phyloP scores from a whole-genome alignment of 2,113 vertebrate genomes.

The Pygoscelis antarcticus region DNA sequence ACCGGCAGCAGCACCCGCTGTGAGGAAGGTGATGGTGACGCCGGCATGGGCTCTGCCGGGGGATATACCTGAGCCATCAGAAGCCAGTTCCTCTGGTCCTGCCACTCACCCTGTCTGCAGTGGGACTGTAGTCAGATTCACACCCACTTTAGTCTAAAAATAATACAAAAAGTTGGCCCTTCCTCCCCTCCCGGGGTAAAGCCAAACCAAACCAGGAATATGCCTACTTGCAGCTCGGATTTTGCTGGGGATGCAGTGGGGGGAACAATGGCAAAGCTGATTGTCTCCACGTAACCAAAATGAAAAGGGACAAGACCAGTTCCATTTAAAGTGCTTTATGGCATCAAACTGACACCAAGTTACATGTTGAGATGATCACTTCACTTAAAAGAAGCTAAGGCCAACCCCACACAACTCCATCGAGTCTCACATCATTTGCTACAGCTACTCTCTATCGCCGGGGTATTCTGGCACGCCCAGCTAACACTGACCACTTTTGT shows the following conservation, averaged over 20 bases:
- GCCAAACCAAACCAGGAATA: not conserved
- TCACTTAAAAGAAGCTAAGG: not conserved
- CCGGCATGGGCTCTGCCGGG: not conserved
- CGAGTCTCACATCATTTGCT: not conserved
- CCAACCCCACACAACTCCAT: not conserved
- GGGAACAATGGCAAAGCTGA: constrained; percentile 9
- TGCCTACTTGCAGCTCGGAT: not conserved
- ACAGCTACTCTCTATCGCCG: not conserved
- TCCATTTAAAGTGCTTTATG: constrained; percentile 68
- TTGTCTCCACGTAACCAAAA: constrained; percentile 39
- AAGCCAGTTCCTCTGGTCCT: not conserved
- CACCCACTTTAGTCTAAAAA: not conserved
- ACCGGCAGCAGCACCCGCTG: not conserved
- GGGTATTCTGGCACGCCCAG: not conserved
- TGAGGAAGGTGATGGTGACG: not conserved
- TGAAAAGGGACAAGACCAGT: not conserved
- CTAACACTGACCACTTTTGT: not conserved
- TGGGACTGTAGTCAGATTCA: not conserved
- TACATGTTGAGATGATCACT: constrained; percentile 37
- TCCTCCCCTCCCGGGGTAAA: not conserved
- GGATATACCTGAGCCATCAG: not conserved
- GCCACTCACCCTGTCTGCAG: not conserved
- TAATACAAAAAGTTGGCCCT: not conserved
- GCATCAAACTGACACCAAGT: not conserved
- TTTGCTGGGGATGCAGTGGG: not conserved